phyloP scores from a whole-genome alignment of 37 sponge, comb jelly and placozoan species.

The Lycopodina hypogea region DNA sequence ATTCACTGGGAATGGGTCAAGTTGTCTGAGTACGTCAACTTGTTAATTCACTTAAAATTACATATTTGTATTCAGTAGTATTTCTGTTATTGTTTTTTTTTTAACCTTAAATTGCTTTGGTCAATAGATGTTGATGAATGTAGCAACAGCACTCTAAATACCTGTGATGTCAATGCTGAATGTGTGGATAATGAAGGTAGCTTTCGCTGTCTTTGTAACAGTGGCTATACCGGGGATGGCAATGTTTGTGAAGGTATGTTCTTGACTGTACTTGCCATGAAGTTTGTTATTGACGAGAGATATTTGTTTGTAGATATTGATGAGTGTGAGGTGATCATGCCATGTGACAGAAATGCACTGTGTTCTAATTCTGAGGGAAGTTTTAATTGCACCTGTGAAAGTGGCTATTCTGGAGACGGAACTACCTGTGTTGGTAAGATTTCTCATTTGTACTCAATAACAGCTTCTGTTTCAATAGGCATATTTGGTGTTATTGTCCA shows the following conservation, averaged over 20 bases:
- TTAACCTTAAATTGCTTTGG: neutral
- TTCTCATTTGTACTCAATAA: no score
- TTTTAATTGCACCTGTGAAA: slow-evolving; percentile 33
- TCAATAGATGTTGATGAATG: slow-evolving; percentile 30
- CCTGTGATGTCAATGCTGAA: neutral
- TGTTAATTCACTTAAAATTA: neutral
- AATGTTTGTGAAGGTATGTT: no score
- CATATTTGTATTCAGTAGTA: no score
- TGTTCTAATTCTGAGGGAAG: slow-evolving; percentile 42
- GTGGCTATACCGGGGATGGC: neutral
- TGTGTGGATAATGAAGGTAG: slow-evolving; percentile 18
- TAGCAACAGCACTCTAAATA: neutral
- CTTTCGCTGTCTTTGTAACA: slow-evolving; percentile 8
- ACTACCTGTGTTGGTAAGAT: neutral
- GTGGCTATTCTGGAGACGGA: slow-evolving; percentile 32
- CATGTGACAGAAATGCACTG: slow-evolving; percentile 12
- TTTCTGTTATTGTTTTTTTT: no score
- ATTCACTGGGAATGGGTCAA: neutral
- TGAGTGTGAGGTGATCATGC: slow-evolving; percentile 15
- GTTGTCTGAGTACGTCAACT: neutral
- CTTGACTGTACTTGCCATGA: no score
- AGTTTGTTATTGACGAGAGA: no score
- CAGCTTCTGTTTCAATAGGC: no score
- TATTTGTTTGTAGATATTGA: slow-evolving; percentile 19
- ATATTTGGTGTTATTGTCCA: no score